Percentiles rank a stretch among this genome's conserved stretches.
Evolutionary conservation across 2,113 vertebrate genomes (phyloP).

Genomic region (Blennius ocellaris): DNA sequence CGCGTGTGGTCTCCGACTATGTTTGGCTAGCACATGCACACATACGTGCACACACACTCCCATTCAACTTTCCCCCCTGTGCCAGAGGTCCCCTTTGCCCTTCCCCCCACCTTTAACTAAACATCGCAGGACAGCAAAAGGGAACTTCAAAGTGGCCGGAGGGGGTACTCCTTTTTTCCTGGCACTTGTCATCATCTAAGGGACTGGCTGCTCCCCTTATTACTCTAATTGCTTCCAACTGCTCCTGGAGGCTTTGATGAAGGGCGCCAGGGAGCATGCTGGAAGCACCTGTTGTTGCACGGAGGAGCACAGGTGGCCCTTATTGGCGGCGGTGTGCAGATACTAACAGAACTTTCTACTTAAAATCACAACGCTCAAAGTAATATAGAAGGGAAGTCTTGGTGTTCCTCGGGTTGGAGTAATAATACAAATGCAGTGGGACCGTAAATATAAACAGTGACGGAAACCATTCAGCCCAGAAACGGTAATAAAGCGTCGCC

Average conservation of each 20-base stretch:
- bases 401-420: constrained; percentile 13
- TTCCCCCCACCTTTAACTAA: constrained; percentile 79
- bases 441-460: constrained; percentile 2
- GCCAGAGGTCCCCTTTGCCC: constrained; percentile 79
- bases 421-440: constrained; percentile 1
- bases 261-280: constrained; percentile 74
- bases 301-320: constrained; percentile 76
- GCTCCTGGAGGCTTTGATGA: constrained; percentile 84
- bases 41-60: constrained; percentile 65
- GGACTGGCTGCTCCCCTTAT: constrained; percentile 82
- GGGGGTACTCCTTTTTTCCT: constrained; percentile 82
- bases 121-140: constrained; percentile 82
- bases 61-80: constrained; percentile 78
- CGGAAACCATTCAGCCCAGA: not conserved
- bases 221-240: constrained; percentile 88
- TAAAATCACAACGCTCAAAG: constrained; percentile 27
- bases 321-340: constrained; percentile 48
- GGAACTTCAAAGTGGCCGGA: constrained; percentile 84
- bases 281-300: constrained; percentile 84
- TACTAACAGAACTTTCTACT: constrained; percentile 9
- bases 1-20: constrained; percentile 80
- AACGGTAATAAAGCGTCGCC: not conserved
- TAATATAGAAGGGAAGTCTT: constrained; percentile 11
- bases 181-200: constrained; percentile 85
- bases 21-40: constrained; percentile 75